These are phyloP conservation scores for Panurus biarmicus DNA, from an alignment of 2,113 vertebrate genomes.

Conservation along the genomic window DNA sequence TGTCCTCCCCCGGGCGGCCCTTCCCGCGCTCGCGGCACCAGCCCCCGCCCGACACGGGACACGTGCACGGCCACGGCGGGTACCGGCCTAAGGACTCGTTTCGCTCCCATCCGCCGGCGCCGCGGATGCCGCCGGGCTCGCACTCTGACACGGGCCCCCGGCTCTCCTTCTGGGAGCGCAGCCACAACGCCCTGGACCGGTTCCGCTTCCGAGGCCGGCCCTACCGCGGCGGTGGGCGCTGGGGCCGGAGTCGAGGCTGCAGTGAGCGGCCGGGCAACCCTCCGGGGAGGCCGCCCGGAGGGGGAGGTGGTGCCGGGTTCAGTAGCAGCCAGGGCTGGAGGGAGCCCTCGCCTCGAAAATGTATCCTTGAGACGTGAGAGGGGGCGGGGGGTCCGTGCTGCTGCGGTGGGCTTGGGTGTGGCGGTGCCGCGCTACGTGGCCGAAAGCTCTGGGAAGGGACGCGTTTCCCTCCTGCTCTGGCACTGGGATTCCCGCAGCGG, in stretches of 20 bases:
- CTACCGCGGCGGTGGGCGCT: constrained; percentile 74
- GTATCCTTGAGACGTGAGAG: constrained; percentile 82
- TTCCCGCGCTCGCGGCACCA: constrained; percentile 60
- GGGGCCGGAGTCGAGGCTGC: constrained; percentile 71
- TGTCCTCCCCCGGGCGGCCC: constrained; percentile 11
- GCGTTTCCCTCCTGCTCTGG: neutral
- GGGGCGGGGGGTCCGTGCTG: neutral
- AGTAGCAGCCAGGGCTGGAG: constrained; percentile 68
- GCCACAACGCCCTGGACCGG: constrained; percentile 84
- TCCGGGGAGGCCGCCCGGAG: constrained; percentile 62
- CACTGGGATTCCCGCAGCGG: fast-evolving
- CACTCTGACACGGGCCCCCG: constrained; percentile 74
- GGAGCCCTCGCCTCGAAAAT: constrained; percentile 82
- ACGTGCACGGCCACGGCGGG: constrained; percentile 65
- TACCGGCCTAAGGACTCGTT: constrained; percentile 80
- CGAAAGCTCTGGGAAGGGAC: neutral
- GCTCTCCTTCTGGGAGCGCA: constrained; percentile 93
- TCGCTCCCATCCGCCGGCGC: constrained; percentile 67
- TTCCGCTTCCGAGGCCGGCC: constrained; percentile 82
- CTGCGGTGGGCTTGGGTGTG: neutral
- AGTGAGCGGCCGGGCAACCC: constrained; percentile 63
- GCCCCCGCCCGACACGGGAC: constrained; percentile 61
- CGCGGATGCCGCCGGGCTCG: constrained; percentile 67
- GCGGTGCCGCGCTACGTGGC: neutral
- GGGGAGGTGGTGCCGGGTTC: constrained; percentile 60